A percentile compares a stretch with the other conserved stretches of the same genome.
These are phyloP conservation scores for Maylandia zebra DNA, from an alignment of 2,113 vertebrate genomes.

Conservation along the genomic window DNA sequence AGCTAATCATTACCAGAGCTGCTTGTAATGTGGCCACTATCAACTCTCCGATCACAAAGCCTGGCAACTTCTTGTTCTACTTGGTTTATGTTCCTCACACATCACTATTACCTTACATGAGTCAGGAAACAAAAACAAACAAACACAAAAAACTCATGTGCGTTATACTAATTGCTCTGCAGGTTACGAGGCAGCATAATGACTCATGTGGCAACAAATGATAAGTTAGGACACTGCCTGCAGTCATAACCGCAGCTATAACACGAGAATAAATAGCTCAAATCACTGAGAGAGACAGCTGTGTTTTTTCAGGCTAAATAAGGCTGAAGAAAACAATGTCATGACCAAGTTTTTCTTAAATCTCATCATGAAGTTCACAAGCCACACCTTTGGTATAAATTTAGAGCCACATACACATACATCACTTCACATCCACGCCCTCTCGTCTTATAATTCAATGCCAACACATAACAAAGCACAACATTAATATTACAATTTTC, in stretches of 20 bases:
- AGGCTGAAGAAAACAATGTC: neutral
- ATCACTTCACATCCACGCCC: neutral
- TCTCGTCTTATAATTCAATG: neutral
- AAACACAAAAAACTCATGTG: neutral
- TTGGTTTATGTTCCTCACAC: neutral
- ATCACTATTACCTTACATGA: neutral
- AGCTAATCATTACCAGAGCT: neutral
- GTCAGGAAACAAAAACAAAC: neutral
- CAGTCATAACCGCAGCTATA: neutral
- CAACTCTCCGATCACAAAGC: neutral
- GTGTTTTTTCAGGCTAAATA: neutral
- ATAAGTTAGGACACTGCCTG: slow-evolving; percentile 16
- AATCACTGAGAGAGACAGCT: neutral
- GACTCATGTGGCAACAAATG: slow-evolving; percentile 32
- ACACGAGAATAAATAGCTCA: neutral
- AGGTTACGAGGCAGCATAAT: neutral
- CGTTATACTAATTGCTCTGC: neutral
- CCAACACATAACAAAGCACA: neutral
- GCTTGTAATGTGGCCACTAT: neutral
- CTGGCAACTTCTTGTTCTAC: neutral
- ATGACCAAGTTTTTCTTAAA: neutral
- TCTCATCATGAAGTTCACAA: neutral
- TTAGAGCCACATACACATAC: neutral
- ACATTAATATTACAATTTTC: neutral
- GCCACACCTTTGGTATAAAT: neutral